These are phyloP conservation scores for Sinohyriopsis cumingii DNA, from an alignment of 2,888 invertebrate genomes.

Conservation along the genomic window DNA sequence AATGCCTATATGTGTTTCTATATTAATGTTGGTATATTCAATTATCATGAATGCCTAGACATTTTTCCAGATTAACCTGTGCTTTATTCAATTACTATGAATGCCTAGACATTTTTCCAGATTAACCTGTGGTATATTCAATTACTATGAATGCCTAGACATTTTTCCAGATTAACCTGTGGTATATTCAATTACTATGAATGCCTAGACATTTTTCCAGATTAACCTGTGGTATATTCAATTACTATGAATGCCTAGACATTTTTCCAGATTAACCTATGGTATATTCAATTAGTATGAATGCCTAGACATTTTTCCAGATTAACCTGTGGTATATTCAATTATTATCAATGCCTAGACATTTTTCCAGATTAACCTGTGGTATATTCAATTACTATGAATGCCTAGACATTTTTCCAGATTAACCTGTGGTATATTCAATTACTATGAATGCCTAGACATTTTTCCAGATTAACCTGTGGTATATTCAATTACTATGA, in stretches of 20 bases:
- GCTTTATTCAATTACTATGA: neutral
- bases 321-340: too few relatives aligned
- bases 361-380: too few relatives aligned
- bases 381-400: neutral
- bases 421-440: slow-evolving; percentile 1
- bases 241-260: neutral
- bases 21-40: too few relatives aligned
- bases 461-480: too few relatives aligned
- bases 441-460: neutral
- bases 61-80: too few relatives aligned
- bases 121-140: slow-evolving; percentile 1
- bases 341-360: neutral
- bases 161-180: too few relatives aligned
- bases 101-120: slow-evolving; percentile 15
- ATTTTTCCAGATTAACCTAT: slow-evolving; percentile 24
- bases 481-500: neutral
- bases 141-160: neutral
- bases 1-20: too few relatives aligned
- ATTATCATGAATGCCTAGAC: neutral
- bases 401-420: slow-evolving; percentile 15
- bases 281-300: neutral
- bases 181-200: neutral
- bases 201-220: slow-evolving; percentile 15
- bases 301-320: too few relatives aligned
- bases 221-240: slow-evolving; percentile 1